Base-by-base conservation (phyloP, 2,113 vertebrate genomes). In the Nettapus auritus region DNA sequence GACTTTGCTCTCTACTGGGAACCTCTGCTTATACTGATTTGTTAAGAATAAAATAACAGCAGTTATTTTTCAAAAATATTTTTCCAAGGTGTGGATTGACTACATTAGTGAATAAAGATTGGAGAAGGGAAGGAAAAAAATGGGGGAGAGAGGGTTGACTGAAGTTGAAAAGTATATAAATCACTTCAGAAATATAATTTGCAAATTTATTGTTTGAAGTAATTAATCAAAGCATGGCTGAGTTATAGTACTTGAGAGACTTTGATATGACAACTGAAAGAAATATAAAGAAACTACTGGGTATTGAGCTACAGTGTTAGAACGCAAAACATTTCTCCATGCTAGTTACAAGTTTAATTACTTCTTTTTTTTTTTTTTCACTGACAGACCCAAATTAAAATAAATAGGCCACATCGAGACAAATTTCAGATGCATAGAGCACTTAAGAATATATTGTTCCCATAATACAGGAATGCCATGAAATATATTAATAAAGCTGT, bases 301-400 rank as follows among this genome's bases (percentile, higher is more conserved):
- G 9, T 94, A 97, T 97, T 89, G 69, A 80, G 48, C 92, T 70
- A 56, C 91, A 90, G 55, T 44, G n/a, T 92, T 74, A 96, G 94
- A 94, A 97, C 34, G n/a, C 93, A 94, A 96, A 97, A 96, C 96
- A 91, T 90, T 96, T 97, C 93, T 97, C 88, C 91, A 94, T 93
- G 93, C 96, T 90, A 95, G 96, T 97, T 97, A 97, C 97, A 97
- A 97, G 96, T 95, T 98, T 98, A 98, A 98, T 98, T 97, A 97
- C 97, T 97, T 97, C 96, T 98, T 88, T 95, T 44, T 44, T 44
- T 44, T 44, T 44, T 97, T 89, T 52, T 85, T 81, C 4, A 4
- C 89, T 97, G 98, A 97, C 97, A 97, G 95, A 98, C 88, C 38
- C 69, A 98, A 97, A 98, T 98, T 97, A 98, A 98, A 98, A 98